Base-by-base conservation (phyloP, 1,140 invertebrate species). In the Diorhabda carinulata region DNA sequence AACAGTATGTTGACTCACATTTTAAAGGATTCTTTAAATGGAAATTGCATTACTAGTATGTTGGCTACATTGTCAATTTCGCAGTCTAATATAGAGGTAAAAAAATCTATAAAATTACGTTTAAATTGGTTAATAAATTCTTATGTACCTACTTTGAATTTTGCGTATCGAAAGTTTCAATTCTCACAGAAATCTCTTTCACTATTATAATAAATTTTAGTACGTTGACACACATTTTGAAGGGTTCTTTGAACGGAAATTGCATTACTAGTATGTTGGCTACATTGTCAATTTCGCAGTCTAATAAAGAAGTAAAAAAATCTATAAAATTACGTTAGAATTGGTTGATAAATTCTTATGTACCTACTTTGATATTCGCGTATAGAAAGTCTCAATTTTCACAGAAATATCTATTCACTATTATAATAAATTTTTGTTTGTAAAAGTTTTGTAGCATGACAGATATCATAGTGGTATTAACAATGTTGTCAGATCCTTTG, bases 11-110 rank as follows among this genome's bases (percentile, higher is more conserved):
- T 90, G 81, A 90, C 88, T 5, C 85, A 86, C 41, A 84, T 90
- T 25, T 74, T 90, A 52, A 79, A 85, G 64, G 89, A 90, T 78
- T 89, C 87, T 63, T 74, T 90, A 2, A 87, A 87, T 43, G 88
- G 88, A 57, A 90, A 90, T 80, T 89, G 86, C 72, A 80, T 89
- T 77, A 90, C 88, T 4, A 84, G 84, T 3, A 89, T 90, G 88
- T 83, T 90, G 62, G 88, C 88, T 4, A 89, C 86, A 8, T 82
- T 89, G 65, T 86, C 86, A 43, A 70, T 87, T 5, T 83, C 85
- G 7, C 78, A 79, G 62, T 77, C 76, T 9, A 87, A 88, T 78
- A 72, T 88, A 42, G 83, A 86, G 73, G 83, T 84, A 25, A 41
- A 25, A 25, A 25, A 25, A 25, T 25, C 25, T 25, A 25, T 25